phyloP scores from a whole-genome alignment of 2,888 invertebrate genomes.

The Ophion ventricosus region DNA sequence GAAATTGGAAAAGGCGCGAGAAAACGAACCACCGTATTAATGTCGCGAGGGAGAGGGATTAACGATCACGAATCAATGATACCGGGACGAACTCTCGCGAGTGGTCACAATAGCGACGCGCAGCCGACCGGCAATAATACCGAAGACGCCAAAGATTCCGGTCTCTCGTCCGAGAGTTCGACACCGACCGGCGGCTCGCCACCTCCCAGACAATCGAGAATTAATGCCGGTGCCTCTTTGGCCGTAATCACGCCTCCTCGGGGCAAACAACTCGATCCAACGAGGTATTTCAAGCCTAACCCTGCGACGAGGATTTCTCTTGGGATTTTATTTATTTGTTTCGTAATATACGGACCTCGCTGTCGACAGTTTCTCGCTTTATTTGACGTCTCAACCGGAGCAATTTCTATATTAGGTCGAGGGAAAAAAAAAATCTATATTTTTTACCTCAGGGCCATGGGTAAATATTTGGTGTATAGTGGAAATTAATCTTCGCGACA shows the following conservation, averaged over 20 bases:
- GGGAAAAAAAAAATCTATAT: too few species aligned
- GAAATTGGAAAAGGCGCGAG: conserved; percentile 73
- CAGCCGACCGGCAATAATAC: conserved; percentile 53
- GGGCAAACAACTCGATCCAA: conserved; percentile 70
- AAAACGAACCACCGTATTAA: conserved; percentile 70
- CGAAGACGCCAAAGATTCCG: conserved; percentile 80
- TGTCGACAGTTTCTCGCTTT: too few species aligned
- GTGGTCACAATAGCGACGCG: conserved; percentile 49
- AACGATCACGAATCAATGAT: conserved; percentile 53
- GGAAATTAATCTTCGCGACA: background rate
- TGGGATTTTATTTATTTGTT: background rate
- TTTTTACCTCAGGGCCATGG: too few species aligned
- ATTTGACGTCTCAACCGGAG: too few species aligned
- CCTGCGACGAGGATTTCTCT: background rate
- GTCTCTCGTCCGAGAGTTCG: conserved; percentile 80
- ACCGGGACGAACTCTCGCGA: conserved; percentile 36
- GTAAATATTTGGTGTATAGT: too few species aligned
- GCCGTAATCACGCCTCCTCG: conserved; percentile 73
- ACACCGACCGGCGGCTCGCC: conserved; percentile 81
- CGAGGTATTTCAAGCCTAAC: conserved; percentile 72
- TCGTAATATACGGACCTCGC: too few species aligned
- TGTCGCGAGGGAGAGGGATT: conserved; percentile 52
- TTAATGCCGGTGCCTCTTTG: conserved; percentile 65
- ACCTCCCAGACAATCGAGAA: conserved; percentile 75
- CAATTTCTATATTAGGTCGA: too few species aligned